These are phyloP conservation scores for Rostrhamus sociabilis DNA, from an alignment of 2,797 vertebrate species.

Conservation along the genomic window DNA sequence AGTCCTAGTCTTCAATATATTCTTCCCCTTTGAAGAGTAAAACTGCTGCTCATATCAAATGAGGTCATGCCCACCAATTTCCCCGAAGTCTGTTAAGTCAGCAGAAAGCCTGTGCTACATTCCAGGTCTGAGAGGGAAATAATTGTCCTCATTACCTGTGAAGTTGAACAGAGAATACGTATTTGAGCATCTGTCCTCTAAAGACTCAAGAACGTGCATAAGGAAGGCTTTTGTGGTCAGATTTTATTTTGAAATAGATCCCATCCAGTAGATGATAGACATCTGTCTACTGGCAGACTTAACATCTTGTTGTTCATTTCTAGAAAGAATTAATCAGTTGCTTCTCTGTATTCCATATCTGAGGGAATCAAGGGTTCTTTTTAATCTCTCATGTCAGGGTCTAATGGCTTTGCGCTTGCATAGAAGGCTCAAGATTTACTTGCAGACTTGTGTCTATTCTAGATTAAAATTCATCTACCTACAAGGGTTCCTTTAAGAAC, in stretches of 20 bases:
- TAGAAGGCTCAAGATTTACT: neutral
- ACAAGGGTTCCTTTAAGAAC: neutral
- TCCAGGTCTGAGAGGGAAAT: slow-evolving; percentile 1
- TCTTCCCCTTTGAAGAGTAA: slow-evolving; percentile 35
- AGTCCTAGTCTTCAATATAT: neutral
- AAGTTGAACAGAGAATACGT: neutral
- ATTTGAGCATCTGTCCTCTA: neutral
- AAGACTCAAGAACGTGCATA: rapidly evolving
- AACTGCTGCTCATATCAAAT: slow-evolving; percentile 10
- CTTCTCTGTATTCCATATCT: neutral
- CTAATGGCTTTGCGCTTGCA: neutral
- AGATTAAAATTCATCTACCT: neutral
- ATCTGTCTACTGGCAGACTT: neutral
- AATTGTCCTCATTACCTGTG: slow-evolving; percentile 27
- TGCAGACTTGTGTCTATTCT: neutral
- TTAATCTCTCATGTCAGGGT: neutral
- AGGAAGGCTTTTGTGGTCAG: neutral
- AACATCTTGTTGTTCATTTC: neutral
- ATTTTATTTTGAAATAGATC: neutral
- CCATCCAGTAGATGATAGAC: neutral
- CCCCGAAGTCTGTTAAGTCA: slow-evolving; percentile 36
- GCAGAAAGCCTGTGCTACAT: neutral
- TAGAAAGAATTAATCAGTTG: neutral
- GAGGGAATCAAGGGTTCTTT: neutral
- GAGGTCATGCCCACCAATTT: slow-evolving; percentile 48